A percentile compares a stretch with the other conserved stretches of the same genome.
These are phyloP conservation scores for Mormyrus hasselquistii DNA, from an alignment of 2,797 vertebrate species.

Conservation along the genomic window DNA sequence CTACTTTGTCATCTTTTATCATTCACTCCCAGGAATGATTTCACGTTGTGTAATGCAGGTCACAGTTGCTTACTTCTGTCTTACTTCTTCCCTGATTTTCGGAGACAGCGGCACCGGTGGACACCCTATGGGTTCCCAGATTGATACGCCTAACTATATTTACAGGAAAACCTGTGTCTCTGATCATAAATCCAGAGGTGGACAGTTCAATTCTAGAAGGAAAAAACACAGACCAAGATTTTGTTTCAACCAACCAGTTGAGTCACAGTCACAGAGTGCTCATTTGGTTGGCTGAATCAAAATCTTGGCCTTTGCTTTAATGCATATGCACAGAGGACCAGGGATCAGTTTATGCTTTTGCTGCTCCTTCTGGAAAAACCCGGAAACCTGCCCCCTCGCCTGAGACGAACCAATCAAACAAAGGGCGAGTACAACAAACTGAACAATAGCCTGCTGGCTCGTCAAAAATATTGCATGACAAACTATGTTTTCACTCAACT, in stretches of 20 bases:
- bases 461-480: too few species aligned
- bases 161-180: background rate
- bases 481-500: background rate
- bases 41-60: background rate
- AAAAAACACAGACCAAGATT: background rate
- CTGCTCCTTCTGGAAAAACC: background rate
- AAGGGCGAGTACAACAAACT: background rate
- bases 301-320: background rate
- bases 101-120: background rate
- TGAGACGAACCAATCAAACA: background rate
- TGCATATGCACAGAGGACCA: background rate
- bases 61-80: background rate
- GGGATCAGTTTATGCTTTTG: background rate
- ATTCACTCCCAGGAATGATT: constrained; percentile 2
- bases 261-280: background rate
- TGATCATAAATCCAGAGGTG: background rate
- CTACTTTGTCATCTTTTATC: background rate
- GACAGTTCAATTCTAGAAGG: background rate
- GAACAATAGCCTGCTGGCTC: background rate
- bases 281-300: background rate
- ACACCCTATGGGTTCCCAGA: background rate
- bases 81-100: background rate
- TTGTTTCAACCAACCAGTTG: background rate
- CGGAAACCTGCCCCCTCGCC: background rate
- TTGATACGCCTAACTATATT: background rate